Evolutionary conservation across 2,888 invertebrate species (phyloP).

Genomic region (Macaria notata): DNA sequence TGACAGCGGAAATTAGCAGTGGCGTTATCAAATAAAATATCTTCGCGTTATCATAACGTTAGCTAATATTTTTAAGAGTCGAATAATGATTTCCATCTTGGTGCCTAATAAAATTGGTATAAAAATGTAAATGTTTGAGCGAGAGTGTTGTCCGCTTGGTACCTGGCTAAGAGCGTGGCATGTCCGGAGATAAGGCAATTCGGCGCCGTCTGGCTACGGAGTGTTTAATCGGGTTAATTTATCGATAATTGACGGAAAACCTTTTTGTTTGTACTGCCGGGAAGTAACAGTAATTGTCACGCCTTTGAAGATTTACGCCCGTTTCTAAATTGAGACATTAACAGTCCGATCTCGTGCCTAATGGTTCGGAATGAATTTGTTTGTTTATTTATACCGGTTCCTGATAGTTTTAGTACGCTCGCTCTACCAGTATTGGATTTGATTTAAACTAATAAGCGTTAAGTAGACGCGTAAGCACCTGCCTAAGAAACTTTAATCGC

Average conservation of each 20-base stretch:
- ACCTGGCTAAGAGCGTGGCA: constrained; percentile 81
- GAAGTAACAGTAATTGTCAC: constrained; percentile 82
- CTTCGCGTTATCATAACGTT: too few species aligned
- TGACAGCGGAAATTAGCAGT: too few species aligned
- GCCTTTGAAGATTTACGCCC: constrained; percentile 82
- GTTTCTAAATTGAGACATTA: constrained; percentile 82
- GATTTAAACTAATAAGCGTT: constrained; percentile 55
- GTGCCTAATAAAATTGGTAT: constrained; percentile 72
- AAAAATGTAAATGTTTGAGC: constrained; percentile 67
- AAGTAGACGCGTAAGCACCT: constrained; percentile 35
- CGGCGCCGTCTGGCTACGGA: constrained; percentile 77
- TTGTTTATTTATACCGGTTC: constrained; percentile 73
- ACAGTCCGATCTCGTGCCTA: constrained; percentile 81
- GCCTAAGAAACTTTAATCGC: constrained; percentile 19
- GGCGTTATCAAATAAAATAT: too few species aligned
- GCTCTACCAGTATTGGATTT: constrained; percentile 50
- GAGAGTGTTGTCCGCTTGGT: constrained; percentile 61
- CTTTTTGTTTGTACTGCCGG: constrained; percentile 82
- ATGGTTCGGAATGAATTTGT: constrained; percentile 81
- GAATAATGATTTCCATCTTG: constrained; percentile 17
- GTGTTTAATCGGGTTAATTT: constrained; percentile 82
- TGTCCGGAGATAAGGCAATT: constrained; percentile 74
- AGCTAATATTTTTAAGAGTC: too few species aligned
- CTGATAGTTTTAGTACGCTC: constrained; percentile 61
- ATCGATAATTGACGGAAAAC: constrained; percentile 82